Percentiles rank a stretch among this genome's conserved stretches.
phyloP scores from a whole-genome alignment of 2,888 invertebrate species.

The Pammene fasciana region DNA sequence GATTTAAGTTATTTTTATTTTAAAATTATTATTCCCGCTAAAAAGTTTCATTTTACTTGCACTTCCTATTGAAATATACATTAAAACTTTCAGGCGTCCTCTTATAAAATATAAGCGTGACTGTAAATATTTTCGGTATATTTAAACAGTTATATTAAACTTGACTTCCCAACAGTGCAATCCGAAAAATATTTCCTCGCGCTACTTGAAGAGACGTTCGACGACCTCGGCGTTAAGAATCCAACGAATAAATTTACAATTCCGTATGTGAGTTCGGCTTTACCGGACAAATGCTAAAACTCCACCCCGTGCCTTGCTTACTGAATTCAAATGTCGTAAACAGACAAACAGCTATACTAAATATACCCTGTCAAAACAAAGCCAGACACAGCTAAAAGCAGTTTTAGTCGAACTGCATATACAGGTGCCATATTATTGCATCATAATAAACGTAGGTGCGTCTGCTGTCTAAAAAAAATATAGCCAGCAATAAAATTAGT shows the following conservation, averaged over 20 bases:
- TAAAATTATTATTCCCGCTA: too few species aligned
- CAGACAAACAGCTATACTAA: constrained; percentile 59
- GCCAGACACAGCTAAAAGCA: constrained; percentile 3
- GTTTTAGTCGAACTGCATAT: neutral
- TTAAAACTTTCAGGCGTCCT: too few species aligned
- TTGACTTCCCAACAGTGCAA: constrained; percentile 19
- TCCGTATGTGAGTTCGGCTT: constrained; percentile 74
- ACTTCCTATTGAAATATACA: too few species aligned
- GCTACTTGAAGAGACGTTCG: constrained; percentile 50
- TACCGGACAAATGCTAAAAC: constrained; percentile 77
- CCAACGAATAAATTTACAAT: constrained; percentile 76
- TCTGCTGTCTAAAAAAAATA: too few species aligned
- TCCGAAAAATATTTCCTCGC: constrained; percentile 40
- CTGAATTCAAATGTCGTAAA: constrained; percentile 69
- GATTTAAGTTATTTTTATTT: too few species aligned
- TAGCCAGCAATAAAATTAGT: too few species aligned
- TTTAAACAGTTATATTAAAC: constrained; percentile 1
- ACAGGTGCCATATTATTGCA: too few species aligned
- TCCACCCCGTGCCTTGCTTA: constrained; percentile 67
- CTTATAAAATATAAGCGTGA: too few species aligned
- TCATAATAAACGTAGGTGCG: too few species aligned
- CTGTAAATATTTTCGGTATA: too few species aligned
- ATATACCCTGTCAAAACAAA: constrained; percentile 41
- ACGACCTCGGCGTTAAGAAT: constrained; percentile 61
- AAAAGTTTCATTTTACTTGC: too few species aligned